Evolutionary conservation across 1,140 invertebrate genomes (phyloP), one percentile per base, ranked within the genome.

Genomic region (Hermatobates lingyangjiaoensis): DNA sequence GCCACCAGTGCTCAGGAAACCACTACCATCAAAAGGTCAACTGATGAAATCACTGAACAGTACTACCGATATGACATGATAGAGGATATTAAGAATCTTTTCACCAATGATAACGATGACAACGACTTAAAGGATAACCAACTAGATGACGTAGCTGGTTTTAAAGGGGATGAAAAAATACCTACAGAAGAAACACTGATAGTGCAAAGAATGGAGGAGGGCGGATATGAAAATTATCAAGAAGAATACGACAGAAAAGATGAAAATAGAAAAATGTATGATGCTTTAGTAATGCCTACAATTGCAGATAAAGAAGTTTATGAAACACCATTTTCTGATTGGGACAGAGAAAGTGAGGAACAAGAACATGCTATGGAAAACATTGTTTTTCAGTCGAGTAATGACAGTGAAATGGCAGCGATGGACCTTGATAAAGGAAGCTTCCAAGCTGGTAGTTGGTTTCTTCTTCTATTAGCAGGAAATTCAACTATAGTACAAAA

Each of bases 401-500:
- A 54, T 21, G 51, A 52, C 26, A 50, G 15, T 26, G 38, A 21
- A 24, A 25, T 20, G 34, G 48, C 45, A 18, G 24, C 24, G 20
- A 23, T 20, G 46, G 15, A 20, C 45, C 49, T 48, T 2, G 50
- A 53, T 15, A 48, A 48, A 51, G 48, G 50, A 24, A 47, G 18
- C 40, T 54, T 30, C 27, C 53, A 46, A 52, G 44, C 34, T 26
- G 54, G 45, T 45, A 48, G 59, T 42, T 60, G 59, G 57, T 61
- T 61, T 46, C 44, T 63, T 14, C 51, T 64, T 4, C 48, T 63
- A 10, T 52, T 64, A 12, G 55, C 57, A 15, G 64, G 63, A 10
- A 65, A 66, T 47, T 59, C 62, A 4, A 65, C 62, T 3, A 62
- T 65, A 18, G 64, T 62, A 7, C 50, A 53, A 23, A 56, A 62